phyloP scores from a whole-genome alignment of 1,140 invertebrate species.

The Potamilus streckersoni region DNA sequence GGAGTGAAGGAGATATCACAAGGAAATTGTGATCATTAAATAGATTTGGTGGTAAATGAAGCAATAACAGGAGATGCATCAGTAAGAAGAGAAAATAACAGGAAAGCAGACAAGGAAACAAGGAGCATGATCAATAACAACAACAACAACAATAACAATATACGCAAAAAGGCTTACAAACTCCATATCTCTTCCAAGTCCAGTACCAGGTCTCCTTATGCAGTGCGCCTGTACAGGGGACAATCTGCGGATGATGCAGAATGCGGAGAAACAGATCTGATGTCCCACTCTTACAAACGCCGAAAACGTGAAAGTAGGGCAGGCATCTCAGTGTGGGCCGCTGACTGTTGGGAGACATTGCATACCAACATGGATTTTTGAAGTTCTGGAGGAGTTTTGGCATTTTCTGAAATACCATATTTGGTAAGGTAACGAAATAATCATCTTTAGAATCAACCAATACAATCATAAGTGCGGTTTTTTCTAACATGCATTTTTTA shows the following conservation, averaged over 20 bases:
- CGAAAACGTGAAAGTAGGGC: conserved; percentile 51
- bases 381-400: conserved; percentile 37
- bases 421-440: too few species aligned
- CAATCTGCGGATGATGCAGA: conserved; percentile 35
- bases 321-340: conserved; percentile 32
- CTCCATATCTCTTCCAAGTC: conserved; percentile 48
- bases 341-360: neutral
- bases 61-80: too few species aligned
- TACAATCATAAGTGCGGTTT: too few species aligned
- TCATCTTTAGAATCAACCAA: too few species aligned
- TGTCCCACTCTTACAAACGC: conserved; percentile 53
- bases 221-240: conserved; percentile 29
- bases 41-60: too few species aligned
- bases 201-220: conserved; percentile 55
- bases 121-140: too few species aligned
- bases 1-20: too few species aligned
- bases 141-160: too few species aligned
- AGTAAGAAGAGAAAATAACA: too few species aligned
- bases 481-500: too few species aligned
- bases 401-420: conserved; percentile 23
- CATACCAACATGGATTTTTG: conserved; percentile 52
- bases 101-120: too few species aligned
- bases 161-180: conserved; percentile 27
- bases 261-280: conserved; percentile 48
- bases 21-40: too few species aligned